Conservation (phyloP, 92 coral and sea anemone genomes). For the Epizoanthus fatuus region DNA sequence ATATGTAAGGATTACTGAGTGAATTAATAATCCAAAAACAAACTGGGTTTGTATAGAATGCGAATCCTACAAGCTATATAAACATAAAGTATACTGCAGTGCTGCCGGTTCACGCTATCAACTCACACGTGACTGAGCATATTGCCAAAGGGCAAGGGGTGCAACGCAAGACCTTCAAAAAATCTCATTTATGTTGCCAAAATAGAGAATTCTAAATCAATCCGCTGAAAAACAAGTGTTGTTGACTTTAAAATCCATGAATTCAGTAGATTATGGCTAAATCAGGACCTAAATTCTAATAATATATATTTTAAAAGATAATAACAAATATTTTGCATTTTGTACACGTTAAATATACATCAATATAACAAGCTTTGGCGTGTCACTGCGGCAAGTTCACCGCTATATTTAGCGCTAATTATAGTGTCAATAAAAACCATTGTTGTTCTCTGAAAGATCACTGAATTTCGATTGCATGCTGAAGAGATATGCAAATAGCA, state of each 20-base stretch:
- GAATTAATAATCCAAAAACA: no score
- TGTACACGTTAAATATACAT: slow-evolving; percentile 8
- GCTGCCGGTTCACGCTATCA: no score
- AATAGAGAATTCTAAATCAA: background rate
- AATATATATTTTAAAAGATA: slow-evolving; percentile 37
- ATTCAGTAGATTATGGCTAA: background rate
- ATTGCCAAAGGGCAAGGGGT: background rate
- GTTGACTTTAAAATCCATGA: background rate
- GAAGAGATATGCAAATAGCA: slow-evolving; percentile 26
- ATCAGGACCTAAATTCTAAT: background rate
- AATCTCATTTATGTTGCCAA: background rate
- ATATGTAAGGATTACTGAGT: no score
- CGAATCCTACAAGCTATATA: no score
- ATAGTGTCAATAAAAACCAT: slow-evolving; percentile 23
- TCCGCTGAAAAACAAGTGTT: background rate
- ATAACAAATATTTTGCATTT: slow-evolving; percentile 5
- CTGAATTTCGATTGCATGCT: background rate
- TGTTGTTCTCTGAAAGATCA: slow-evolving; percentile 8
- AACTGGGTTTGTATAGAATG: no score
- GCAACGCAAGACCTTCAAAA: background rate
- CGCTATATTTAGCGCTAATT: slow-evolving; percentile 40
- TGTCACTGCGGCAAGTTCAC: slow-evolving; percentile 33
- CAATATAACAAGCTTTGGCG: slow-evolving; percentile 24
- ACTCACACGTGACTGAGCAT: background rate
- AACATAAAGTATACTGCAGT: no score